Conservation (phyloP, 1,140 invertebrate genomes). For the Panulirus ornatus region DNA sequence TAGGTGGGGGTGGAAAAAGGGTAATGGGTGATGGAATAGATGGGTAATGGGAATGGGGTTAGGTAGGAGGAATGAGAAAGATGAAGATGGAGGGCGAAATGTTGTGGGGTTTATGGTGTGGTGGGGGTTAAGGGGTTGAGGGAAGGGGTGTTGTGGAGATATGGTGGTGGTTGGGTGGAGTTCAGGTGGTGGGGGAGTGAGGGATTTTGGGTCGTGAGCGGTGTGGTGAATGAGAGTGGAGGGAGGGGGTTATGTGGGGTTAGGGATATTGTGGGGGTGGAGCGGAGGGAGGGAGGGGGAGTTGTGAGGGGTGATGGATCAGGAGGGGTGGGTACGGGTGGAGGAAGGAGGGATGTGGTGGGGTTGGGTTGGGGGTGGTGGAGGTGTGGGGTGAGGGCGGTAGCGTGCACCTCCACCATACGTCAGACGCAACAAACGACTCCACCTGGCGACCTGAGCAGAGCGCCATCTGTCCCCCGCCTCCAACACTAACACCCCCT, state of each 20-base stretch:
- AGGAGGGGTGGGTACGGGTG: too few species aligned
- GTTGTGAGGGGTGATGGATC: background rate
- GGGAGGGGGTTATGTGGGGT: background rate
- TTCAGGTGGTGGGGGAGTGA: background rate
- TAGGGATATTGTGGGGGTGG: background rate
- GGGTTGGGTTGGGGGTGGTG: too few species aligned
- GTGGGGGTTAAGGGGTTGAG: too few species aligned
- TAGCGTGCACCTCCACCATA: slow-evolving; percentile 14
- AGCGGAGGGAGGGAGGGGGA: background rate
- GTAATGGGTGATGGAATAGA: background rate
- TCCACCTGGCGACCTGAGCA: slow-evolving; percentile 17
- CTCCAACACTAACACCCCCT: background rate
- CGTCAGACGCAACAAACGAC: slow-evolving; percentile 24
- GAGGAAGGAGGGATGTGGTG: background rate
- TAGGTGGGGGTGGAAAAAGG: background rate
- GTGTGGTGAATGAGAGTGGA: background rate
- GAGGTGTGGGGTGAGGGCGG: background rate
- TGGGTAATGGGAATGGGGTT: background rate
- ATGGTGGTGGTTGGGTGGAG: background rate
- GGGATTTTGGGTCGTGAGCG: too few species aligned
- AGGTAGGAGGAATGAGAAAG: background rate
- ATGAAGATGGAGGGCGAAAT: background rate
- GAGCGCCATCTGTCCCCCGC: slow-evolving; percentile 9
- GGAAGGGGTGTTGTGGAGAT: background rate
- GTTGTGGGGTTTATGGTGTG: too few species aligned